These are phyloP conservation scores for Elmis aenea DNA, from an alignment of 2,888 invertebrate species.

Conservation along the genomic window DNA sequence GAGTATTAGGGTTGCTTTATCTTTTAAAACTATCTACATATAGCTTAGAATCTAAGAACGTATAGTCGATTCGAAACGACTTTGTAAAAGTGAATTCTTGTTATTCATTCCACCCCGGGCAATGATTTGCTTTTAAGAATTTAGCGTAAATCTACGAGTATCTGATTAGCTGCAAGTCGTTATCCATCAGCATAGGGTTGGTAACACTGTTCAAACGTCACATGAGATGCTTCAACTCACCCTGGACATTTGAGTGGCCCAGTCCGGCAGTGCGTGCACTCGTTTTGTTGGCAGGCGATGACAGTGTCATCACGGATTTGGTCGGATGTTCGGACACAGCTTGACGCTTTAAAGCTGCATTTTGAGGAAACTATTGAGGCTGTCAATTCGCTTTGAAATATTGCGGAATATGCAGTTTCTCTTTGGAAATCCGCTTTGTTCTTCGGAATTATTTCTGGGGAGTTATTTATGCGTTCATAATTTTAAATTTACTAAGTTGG, in stretches of 20 bases:
- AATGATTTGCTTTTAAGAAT: too few relatives aligned
- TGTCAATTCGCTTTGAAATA: constrained; percentile 43
- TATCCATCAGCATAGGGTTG: constrained; percentile 38
- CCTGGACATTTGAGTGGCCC: constrained; percentile 38
- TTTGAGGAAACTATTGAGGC: constrained; percentile 42
- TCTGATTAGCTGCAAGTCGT: constrained; percentile 43
- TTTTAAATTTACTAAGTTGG: too few relatives aligned
- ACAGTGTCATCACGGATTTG: too few relatives aligned
- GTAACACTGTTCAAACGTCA: constrained; percentile 39
- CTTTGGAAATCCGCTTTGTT: constrained; percentile 22
- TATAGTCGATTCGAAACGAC: too few relatives aligned
- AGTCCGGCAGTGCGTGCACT: too few relatives aligned
- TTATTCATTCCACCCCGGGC: too few relatives aligned
- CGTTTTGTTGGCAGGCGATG: too few relatives aligned
- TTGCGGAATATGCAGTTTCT: constrained; percentile 42
- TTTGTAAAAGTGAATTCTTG: too few relatives aligned
- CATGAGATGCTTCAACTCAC: constrained; percentile 39
- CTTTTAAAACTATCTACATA: too few relatives aligned
- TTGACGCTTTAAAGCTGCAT: constrained; percentile 42
- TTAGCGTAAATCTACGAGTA: constrained; percentile 15
- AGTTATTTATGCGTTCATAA: constrained; percentile 11
- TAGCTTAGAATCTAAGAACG: too few relatives aligned
- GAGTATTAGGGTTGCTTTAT: too few relatives aligned
- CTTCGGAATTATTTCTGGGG: constrained; percentile 20
- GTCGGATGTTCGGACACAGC: constrained; percentile 33